phyloP scores from a whole-genome alignment of 2,113 vertebrate species.

The Scomber scombrus region DNA sequence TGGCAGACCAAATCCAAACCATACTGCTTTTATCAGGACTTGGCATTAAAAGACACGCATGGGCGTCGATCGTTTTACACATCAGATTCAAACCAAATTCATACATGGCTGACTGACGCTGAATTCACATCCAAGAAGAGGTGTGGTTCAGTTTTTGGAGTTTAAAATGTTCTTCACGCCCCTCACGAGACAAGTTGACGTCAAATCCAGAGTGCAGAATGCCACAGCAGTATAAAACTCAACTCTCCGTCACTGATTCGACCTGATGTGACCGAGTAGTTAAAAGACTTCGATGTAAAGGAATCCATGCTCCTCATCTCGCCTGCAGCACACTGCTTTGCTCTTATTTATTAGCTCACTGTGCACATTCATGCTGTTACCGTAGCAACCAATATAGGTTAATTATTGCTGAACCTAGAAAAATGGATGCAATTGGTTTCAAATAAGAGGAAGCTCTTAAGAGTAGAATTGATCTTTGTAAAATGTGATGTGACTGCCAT shows the following conservation, averaged over 20 bases:
- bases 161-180: not conserved
- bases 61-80: not conserved
- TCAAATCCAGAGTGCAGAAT: not conserved
- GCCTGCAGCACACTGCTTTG: conserved; percentile 2
- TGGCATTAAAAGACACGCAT: not conserved
- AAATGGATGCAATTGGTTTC: conserved; percentile 13
- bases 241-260: not conserved
- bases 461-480: conserved; percentile 4
- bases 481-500: not conserved
- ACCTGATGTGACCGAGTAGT: not conserved
- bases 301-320: conserved; percentile 33
- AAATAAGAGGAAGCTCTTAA: not conserved
- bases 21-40: not conserved
- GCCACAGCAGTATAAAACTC: conserved; percentile 15
- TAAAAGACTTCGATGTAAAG: conserved; percentile 1
- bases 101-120: not conserved
- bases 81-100: not conserved
- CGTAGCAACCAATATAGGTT: conserved; percentile 23
- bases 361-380: conserved; percentile 18
- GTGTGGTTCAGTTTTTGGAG: not conserved
- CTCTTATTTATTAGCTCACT: conserved; percentile 4
- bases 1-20: conserved; percentile 4
- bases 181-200: not conserved
- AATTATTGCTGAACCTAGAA: conserved; percentile 13
- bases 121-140: not conserved